phyloP scores from a whole-genome alignment of 92 coral and sea anemone species.

The Epizoanthus scotinus region DNA sequence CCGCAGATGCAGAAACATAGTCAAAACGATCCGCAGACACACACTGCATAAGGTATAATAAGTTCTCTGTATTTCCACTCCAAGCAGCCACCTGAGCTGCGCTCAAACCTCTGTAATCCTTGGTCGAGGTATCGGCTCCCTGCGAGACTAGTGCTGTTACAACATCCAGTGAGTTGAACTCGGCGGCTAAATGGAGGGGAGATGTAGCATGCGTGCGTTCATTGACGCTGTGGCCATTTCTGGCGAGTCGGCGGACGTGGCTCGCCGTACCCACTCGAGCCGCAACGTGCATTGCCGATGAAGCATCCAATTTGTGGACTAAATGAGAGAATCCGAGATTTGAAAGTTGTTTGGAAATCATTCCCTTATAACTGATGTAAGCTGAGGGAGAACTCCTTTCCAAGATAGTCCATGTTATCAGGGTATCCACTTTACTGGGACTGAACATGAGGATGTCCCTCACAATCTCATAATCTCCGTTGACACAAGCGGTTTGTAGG shows the following conservation, averaged over 20 bases:
- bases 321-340: neutral
- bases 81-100: conserved; percentile 1
- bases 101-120: conserved; percentile 12
- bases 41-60: conserved; percentile 5
- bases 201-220: neutral
- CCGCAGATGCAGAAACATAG: neutral
- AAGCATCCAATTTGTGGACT: neutral
- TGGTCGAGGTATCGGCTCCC: neutral
- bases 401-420: neutral
- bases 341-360: neutral
- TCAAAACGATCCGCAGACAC: neutral
- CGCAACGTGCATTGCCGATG: neutral
- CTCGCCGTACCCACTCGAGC: neutral
- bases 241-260: neutral
- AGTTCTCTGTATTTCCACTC: neutral
- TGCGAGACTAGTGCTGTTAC: neutral
- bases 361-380: neutral
- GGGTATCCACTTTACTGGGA: conserved; percentile 18
- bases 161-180: conserved; percentile 12
- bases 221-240: neutral
- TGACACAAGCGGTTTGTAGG: neutral
- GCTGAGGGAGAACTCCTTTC: neutral
- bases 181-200: conserved; percentile 34
- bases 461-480: neutral
- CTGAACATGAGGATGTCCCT: conserved; percentile 15